Evolutionary conservation across 1,140 invertebrate species (phyloP).

Genomic region (Calliopsis andreniformis): DNA sequence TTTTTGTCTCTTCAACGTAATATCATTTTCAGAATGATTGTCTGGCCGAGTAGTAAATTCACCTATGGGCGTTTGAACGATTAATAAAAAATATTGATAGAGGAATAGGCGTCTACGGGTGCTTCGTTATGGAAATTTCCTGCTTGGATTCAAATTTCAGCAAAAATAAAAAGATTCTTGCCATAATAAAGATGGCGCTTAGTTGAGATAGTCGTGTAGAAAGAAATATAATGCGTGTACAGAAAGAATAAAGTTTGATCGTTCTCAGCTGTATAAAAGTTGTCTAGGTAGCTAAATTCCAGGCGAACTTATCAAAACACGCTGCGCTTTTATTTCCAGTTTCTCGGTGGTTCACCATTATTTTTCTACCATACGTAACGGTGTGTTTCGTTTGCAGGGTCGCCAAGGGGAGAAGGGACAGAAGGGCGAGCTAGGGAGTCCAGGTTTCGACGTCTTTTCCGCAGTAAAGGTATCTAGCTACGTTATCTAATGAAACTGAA

Average conservation of each 20-base stretch:
- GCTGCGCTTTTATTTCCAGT: neutral
- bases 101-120: too few relatives aligned
- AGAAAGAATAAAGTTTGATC: neutral
- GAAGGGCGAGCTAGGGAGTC: constrained; percentile 92
- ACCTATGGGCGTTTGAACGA: too few relatives aligned
- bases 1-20: too few relatives aligned
- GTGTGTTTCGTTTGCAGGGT: constrained; percentile 84
- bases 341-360: neutral
- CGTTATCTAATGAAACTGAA: constrained; percentile 49
- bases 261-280: neutral
- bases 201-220: too few relatives aligned
- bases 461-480: constrained; percentile 90
- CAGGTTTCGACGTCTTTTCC: constrained; percentile 94
- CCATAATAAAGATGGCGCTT: too few relatives aligned
- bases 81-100: too few relatives aligned
- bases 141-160: too few relatives aligned
- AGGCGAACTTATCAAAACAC: neutral
- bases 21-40: too few relatives aligned
- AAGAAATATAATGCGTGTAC: too few relatives aligned
- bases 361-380: constrained; percentile 26
- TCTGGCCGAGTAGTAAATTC: too few relatives aligned
- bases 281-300: neutral
- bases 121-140: too few relatives aligned
- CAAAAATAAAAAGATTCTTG: too few relatives aligned
- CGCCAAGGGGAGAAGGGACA: constrained; percentile 92